phyloP scores from a whole-genome alignment of 2,888 invertebrate species.

The Liopterus haemorrhoidalis region DNA sequence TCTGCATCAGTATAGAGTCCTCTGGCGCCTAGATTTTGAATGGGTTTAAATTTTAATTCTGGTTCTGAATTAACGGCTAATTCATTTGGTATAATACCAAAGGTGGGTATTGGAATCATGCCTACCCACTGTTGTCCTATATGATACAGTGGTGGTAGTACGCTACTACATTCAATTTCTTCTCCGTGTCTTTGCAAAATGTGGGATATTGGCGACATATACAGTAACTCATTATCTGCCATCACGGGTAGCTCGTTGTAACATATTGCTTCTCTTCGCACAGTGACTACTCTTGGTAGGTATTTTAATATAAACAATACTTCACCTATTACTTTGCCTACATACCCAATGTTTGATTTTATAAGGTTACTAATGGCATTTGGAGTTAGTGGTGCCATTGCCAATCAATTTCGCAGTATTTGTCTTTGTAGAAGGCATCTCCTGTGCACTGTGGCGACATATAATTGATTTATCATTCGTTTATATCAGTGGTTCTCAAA shows the following conservation, averaged over 20 bases:
- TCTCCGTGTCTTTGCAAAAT: too few relatives aligned
- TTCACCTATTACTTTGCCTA: slow-evolving; percentile 21
- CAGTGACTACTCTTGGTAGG: slow-evolving; percentile 15
- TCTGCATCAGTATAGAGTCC: too few relatives aligned
- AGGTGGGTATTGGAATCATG: neutral
- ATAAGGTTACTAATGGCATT: slow-evolving; percentile 22
- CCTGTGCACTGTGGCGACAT: too few relatives aligned
- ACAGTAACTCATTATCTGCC: too few relatives aligned
- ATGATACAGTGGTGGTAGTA: slow-evolving; percentile 19
- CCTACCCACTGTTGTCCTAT: slow-evolving; percentile 21
- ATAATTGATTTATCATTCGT: too few relatives aligned
- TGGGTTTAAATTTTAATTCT: too few relatives aligned
- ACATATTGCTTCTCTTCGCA: slow-evolving; percentile 17
- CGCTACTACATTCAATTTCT: too few relatives aligned
- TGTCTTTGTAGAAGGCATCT: slow-evolving; percentile 20
- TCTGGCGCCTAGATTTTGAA: too few relatives aligned
- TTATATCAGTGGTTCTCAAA: too few relatives aligned
- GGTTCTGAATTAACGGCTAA: slow-evolving; percentile 1
- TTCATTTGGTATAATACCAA: neutral
- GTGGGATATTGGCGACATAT: too few relatives aligned
- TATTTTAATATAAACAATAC: slow-evolving; percentile 24
- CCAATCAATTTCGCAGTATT: slow-evolving; percentile 20
- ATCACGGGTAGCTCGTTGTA: slow-evolving; percentile 21
- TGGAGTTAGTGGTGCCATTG: slow-evolving; percentile 19
- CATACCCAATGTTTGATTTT: slow-evolving; percentile 23